phyloP scores from a whole-genome alignment of 2,888 invertebrate species.

The Volucella inflata region DNA sequence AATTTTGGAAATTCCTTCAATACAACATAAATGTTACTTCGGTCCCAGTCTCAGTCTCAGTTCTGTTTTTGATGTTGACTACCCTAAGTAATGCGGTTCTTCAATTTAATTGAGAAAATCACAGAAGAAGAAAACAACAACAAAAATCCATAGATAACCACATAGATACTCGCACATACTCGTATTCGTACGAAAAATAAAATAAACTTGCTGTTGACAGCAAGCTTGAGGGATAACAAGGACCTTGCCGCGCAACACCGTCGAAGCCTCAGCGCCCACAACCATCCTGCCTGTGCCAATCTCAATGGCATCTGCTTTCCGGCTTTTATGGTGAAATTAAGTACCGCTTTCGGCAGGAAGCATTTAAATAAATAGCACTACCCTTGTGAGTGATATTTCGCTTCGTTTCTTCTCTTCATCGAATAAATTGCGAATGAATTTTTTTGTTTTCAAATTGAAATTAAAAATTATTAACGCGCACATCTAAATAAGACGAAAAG shows the following conservation, averaged over 20 bases:
- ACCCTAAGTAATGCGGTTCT: slow-evolving; percentile 7
- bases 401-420: not conserved
- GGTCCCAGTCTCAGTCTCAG: no score
- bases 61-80: slow-evolving; percentile 3
- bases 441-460: slow-evolving; percentile 28
- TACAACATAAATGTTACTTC: slow-evolving; percentile 5
- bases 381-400: slow-evolving; percentile 3
- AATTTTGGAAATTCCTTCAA: slow-evolving; percentile 5
- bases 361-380: slow-evolving; percentile 16
- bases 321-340: slow-evolving; percentile 12
- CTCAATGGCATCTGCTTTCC: slow-evolving; percentile 17
- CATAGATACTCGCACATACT: not conserved
- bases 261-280: no score
- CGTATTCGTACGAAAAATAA: not conserved
- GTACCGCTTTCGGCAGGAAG: slow-evolving; percentile 23
- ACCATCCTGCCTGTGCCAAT: not conserved
- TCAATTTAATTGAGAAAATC: slow-evolving; percentile 4
- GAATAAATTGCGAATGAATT: slow-evolving; percentile 2
- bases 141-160: not conserved
- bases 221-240: slow-evolving; percentile 8
- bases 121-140: not conserved
- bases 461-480: slow-evolving; percentile 11
- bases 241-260: no score
- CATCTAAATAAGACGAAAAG: not conserved
- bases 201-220: slow-evolving; percentile 20